phyloP scores from a whole-genome alignment of 2,797 vertebrate genomes.

The Antennarius maculatus region DNA sequence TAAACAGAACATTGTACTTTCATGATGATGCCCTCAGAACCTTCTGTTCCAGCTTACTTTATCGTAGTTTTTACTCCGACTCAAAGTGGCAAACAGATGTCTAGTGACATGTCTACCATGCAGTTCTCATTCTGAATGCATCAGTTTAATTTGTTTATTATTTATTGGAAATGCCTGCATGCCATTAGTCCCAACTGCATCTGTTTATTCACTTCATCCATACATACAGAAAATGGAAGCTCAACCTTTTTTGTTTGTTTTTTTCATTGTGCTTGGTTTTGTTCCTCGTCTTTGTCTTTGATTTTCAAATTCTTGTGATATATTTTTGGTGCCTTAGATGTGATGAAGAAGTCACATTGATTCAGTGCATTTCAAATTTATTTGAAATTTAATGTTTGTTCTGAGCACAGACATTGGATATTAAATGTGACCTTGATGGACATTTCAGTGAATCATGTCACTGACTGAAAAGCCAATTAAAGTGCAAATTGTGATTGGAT shows the following conservation, averaged over 20 bases:
- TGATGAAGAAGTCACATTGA: neutral
- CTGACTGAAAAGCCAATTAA: neutral
- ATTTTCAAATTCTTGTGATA: slow-evolving; percentile 2
- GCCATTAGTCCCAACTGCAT: slow-evolving; percentile 11
- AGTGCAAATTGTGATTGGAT: slow-evolving; percentile 33
- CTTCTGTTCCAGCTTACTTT: neutral
- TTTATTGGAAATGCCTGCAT: neutral
- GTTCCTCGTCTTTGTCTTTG: slow-evolving; percentile 31
- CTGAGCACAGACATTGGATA: neutral
- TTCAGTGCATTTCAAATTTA: neutral
- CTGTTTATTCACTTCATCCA: slow-evolving; percentile 18
- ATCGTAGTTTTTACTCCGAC: neutral
- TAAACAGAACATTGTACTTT: neutral
- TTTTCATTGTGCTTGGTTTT: slow-evolving; percentile 22
- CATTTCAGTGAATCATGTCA: too few relatives aligned
- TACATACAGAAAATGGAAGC: neutral
- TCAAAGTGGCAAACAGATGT: neutral
- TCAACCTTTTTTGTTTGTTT: slow-evolving; percentile 2
- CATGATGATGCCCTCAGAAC: neutral
- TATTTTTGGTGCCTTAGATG: neutral
- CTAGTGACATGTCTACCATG: slow-evolving; percentile 49
- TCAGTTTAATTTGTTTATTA: neutral
- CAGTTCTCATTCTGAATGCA: slow-evolving; percentile 36
- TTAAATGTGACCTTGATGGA: neutral
- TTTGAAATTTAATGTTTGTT: neutral